A percentile compares a stretch with the other conserved stretches of the same genome.
Evolutionary conservation across 2,888 invertebrate species (phyloP).

Genomic region (Stenolophus ochropezus): DNA sequence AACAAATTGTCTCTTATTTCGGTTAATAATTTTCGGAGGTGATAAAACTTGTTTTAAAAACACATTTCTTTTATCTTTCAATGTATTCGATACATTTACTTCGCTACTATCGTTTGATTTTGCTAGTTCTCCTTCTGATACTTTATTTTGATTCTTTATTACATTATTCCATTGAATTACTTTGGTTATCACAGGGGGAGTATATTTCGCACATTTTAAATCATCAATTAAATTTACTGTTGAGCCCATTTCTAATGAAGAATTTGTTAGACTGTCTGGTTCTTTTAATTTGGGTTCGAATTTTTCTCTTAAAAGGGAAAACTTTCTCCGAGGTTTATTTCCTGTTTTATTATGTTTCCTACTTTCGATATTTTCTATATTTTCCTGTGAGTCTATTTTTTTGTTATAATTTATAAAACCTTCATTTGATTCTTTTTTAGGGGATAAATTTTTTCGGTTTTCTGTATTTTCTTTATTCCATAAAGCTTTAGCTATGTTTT

Average conservation of each 20-base stretch:
- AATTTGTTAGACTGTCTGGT: slow-evolving; percentile 72
- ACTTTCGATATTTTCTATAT: slow-evolving; percentile 27
- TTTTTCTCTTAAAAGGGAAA: slow-evolving; percentile 77
- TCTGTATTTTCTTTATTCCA: slow-evolving; percentile 51
- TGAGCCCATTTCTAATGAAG: slow-evolving; percentile 72
- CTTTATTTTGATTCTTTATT: slow-evolving; percentile 52
- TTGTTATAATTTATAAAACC: slow-evolving; percentile 15
- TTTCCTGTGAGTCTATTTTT: slow-evolving; percentile 30
- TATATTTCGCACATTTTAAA: slow-evolving; percentile 66
- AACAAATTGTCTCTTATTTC: slow-evolving; percentile 67
- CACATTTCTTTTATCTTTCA: slow-evolving; percentile 75
- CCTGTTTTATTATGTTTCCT: slow-evolving; percentile 67
- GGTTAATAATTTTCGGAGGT: slow-evolving; percentile 75
- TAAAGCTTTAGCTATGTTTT: slow-evolving; percentile 51
- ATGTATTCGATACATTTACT: slow-evolving; percentile 55
- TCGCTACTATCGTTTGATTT: slow-evolving; percentile 38
- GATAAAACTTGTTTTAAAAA: slow-evolving; percentile 78
- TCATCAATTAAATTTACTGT: slow-evolving; percentile 69
- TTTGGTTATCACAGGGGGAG: slow-evolving; percentile 64
- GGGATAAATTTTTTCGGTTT: slow-evolving; percentile 35
- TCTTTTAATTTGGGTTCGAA: slow-evolving; percentile 75
- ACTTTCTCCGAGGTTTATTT: slow-evolving; percentile 76
- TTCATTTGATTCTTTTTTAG: background rate
- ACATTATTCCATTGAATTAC: slow-evolving; percentile 64
- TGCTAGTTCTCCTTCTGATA: slow-evolving; percentile 33